Base-by-base conservation (phyloP, 2,888 invertebrate genomes). In the Rhamnusium bicolor region DNA sequence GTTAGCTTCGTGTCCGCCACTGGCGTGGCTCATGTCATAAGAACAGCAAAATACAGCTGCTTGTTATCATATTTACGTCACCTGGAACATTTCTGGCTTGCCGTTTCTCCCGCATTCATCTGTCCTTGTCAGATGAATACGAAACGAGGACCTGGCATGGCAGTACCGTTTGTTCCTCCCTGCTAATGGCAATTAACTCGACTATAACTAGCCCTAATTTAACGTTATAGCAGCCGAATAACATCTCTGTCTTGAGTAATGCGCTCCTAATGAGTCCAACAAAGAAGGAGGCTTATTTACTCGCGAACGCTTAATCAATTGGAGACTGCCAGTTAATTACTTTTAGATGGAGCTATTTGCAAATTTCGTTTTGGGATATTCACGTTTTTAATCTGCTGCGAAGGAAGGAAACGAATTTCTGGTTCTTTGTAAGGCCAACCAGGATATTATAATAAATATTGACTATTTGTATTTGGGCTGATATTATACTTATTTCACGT, bases 181-280 rank as follows among this genome's bases (percentile, higher is more conserved):
- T 71, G 75, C 70, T 75, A 77, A 80, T 79, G 78, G 79, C 79
- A 81, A 81, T 81, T 81, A 81, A 80, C 79, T 80, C 74, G 77
- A 79, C 78, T 79, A 80, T 77, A 80, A 81, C 79, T 80, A 75
- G 76, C 77, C 81, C 79, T 79, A 80, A 81, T 81, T 81, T 79
- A 78, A 76, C 79, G 73, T 77, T 76, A 79, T 79, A 72, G 74
- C 77, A 70, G 62, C 70, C 73, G 72, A 71, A 74, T 70, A 69
- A 71, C 73, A 73, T 78, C 73, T 79, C 75, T 79, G 75, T 80
- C 76, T 76, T 62, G 65, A 21, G 71, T 70, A 75, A 74, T 72
- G 69, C 61, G 29, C 47, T 54, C 63, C 62, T 70, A 71, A 76
- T 74, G 75, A 68, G 73, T 73, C 69, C 71, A 72, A 80, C 74